A percentile compares a stretch with the other conserved stretches of the same genome.
Conservation (phyloP, 2,888 invertebrate species). For the Drosophila rubida region DNA sequence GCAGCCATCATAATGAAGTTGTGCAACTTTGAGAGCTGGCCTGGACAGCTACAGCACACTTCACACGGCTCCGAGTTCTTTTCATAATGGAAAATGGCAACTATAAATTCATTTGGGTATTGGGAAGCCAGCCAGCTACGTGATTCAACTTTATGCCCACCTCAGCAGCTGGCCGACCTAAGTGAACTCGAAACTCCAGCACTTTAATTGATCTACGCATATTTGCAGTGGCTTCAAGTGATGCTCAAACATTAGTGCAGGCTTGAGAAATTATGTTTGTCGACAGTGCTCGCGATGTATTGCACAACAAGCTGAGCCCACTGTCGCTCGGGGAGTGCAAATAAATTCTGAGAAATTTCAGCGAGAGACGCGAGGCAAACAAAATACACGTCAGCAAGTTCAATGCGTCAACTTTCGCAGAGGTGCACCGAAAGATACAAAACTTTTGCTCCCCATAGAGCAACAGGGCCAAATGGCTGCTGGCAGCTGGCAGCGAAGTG, state of each 20-base stretch:
- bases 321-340: constrained; percentile 51
- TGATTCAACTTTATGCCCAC: constrained; percentile 31
- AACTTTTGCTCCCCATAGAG: constrained; percentile 48
- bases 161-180: background rate
- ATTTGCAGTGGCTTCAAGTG: background rate
- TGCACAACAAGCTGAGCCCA: background rate
- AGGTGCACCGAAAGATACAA: constrained; percentile 43
- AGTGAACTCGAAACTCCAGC: background rate
- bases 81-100: constrained; percentile 61
- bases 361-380: constrained; percentile 46
- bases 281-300: background rate
- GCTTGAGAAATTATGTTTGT: background rate
- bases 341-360: constrained; percentile 52
- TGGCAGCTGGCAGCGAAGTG: constrained; percentile 45
- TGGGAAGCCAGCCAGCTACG: constrained; percentile 54
- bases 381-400: constrained; percentile 40
- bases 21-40: constrained; percentile 59
- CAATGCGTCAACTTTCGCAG: constrained; percentile 28
- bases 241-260: background rate
- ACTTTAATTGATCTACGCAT: background rate
- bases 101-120: constrained; percentile 68
- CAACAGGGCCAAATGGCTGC: constrained; percentile 5
- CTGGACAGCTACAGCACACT: constrained; percentile 8
- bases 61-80: constrained; percentile 13
- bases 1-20: constrained; percentile 59